phyloP scores from a whole-genome alignment of 2,113 vertebrate species.

The Epinephelus moara region DNA sequence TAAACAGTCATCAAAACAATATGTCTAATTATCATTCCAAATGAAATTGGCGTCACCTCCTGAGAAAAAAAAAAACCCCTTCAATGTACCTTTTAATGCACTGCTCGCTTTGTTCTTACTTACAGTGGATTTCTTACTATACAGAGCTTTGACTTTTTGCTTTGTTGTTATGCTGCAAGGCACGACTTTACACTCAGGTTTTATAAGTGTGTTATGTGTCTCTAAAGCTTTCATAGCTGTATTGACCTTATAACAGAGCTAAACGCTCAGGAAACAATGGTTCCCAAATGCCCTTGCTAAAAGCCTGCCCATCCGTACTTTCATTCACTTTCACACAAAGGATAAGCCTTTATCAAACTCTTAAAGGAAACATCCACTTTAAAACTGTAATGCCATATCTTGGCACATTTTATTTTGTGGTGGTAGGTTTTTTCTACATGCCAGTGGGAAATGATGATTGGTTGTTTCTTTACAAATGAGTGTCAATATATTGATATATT shows the following conservation, averaged over 20 bases:
- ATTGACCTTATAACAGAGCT: slow-evolving; percentile 62
- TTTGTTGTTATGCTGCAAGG: slow-evolving; percentile 57
- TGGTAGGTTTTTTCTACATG: not conserved
- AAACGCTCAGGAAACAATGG: slow-evolving; percentile 50
- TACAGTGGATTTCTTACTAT: slow-evolving; percentile 7
- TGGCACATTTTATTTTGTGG: too few species aligned
- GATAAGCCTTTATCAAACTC: slow-evolving; percentile 17
- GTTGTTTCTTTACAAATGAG: not conserved
- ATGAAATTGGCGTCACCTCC: slow-evolving; percentile 28
- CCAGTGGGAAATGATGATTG: not conserved
- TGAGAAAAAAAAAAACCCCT: not conserved
- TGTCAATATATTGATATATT: not conserved
- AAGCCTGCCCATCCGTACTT: slow-evolving; percentile 41
- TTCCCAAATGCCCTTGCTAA: slow-evolving; percentile 54
- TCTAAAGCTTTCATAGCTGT: slow-evolving; percentile 62
- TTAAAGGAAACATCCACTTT: slow-evolving; percentile 14
- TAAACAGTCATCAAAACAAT: slow-evolving; percentile 45
- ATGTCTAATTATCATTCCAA: slow-evolving; percentile 34
- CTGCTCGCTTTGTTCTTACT: slow-evolving; percentile 6
- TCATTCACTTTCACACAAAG: slow-evolving; percentile 31
- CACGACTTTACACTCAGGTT: slow-evolving; percentile 49
- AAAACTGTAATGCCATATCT: not conserved
- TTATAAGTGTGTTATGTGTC: slow-evolving; percentile 51
- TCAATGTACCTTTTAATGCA: not conserved
- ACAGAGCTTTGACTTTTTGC: slow-evolving; percentile 34